These are phyloP conservation scores for Drosophila dunni DNA, from an alignment of 1,140 invertebrate genomes.

Conservation along the genomic window DNA sequence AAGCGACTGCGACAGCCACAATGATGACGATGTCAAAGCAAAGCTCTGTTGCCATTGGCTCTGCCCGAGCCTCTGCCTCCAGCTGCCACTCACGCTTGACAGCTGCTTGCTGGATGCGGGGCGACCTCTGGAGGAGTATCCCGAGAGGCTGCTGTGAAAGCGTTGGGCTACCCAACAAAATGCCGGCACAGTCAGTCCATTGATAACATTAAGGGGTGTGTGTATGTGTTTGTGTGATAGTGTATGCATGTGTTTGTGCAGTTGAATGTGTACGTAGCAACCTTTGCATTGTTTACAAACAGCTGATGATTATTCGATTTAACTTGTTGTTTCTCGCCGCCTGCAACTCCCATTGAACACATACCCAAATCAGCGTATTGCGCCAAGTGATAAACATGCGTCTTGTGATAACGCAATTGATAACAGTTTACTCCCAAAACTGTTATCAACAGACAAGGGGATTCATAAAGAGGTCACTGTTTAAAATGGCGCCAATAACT, in stretches of 20 bases:
- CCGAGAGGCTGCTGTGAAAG: conserved; percentile 4
- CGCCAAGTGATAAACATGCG: conserved; percentile 3
- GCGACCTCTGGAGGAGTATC: conserved; percentile 5
- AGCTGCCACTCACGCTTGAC: conserved; percentile 18
- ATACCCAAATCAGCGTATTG: conserved; percentile 7
- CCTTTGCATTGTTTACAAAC: conserved; percentile 75
- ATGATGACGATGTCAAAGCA: conserved; percentile 49
- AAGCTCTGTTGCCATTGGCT: conserved; percentile 28
- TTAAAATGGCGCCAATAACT: conserved; percentile 10
- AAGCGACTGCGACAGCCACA: conserved; percentile 1
- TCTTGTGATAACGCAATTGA: conserved; percentile 14
- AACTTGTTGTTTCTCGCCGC: not conserved
- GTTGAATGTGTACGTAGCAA: conserved; percentile 15
- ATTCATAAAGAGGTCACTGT: conserved; percentile 9
- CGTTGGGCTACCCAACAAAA: conserved; percentile 9
- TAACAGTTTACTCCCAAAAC: conserved; percentile 2
- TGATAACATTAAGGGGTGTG: conserved; percentile 49
- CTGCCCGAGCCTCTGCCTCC: conserved; percentile 8
- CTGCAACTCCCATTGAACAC: conserved; percentile 22
- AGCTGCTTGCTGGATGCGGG: not conserved
- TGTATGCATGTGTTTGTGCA: conserved; percentile 2
- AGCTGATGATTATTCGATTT: conserved; percentile 46
- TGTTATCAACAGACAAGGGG: conserved; percentile 8
- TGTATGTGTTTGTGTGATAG: conserved; percentile 13
- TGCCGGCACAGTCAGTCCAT: conserved; percentile 40